phyloP scores from a whole-genome alignment of 2,888 invertebrate genomes.

The Crossocerus cetratus region DNA sequence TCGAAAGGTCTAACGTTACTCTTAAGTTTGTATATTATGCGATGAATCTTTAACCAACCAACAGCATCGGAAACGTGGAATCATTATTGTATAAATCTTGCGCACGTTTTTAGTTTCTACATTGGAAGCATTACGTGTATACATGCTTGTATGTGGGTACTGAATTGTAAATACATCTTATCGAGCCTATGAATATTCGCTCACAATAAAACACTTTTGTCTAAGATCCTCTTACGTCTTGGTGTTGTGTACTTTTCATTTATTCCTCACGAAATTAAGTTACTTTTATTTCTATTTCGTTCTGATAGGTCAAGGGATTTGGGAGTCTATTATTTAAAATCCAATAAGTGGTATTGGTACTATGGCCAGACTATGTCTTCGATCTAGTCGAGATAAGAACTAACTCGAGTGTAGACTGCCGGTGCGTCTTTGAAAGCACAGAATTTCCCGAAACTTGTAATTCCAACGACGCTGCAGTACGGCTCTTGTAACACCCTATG shows the following conservation, averaged over 20 bases:
- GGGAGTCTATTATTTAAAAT: background rate
- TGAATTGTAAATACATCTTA: slow-evolving; percentile 51
- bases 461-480: slow-evolving; percentile 78
- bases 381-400: slow-evolving; percentile 80
- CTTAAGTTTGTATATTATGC: background rate
- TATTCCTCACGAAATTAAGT: too few relatives aligned
- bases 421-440: slow-evolving; percentile 76
- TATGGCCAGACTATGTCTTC: slow-evolving; percentile 80
- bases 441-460: slow-evolving; percentile 78
- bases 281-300: too few relatives aligned
- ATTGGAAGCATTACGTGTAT: slow-evolving; percentile 35
- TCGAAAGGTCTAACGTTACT: background rate
- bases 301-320: background rate
- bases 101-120: slow-evolving; percentile 15
- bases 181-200: slow-evolving; percentile 25
- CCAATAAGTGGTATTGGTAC: background rate
- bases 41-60: background rate
- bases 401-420: slow-evolving; percentile 81
- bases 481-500: slow-evolving; percentile 71
- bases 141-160: slow-evolving; percentile 41
- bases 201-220: slow-evolving; percentile 40
- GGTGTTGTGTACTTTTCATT: background rate
- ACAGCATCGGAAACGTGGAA: background rate
- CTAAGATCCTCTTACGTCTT: background rate
- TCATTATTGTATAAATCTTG: slow-evolving; percentile 9